phyloP scores from a whole-genome alignment of 2,797 vertebrate species.

The Crypturellus tataupa region DNA sequence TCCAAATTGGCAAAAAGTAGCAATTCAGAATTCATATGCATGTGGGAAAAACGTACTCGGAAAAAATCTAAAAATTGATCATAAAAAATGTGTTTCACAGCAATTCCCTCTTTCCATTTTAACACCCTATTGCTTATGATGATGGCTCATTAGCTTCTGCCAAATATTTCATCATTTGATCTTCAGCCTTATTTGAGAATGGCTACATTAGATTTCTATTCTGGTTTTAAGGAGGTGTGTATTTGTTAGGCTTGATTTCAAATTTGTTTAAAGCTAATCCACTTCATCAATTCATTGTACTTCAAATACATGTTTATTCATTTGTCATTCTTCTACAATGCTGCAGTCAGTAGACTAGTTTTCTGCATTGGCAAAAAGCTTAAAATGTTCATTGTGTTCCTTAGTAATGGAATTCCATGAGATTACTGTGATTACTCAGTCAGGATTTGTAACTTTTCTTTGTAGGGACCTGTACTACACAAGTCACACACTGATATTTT shows the following conservation, averaged over 20 bases:
- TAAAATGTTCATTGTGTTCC: conserved; percentile 57
- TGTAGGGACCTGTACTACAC: neutral
- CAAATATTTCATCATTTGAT: conserved; percentile 76
- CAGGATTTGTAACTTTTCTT: neutral
- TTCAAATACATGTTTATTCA: conserved; percentile 32
- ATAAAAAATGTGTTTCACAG: conserved; percentile 60
- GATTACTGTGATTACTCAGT: conserved; percentile 22
- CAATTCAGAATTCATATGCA: conserved; percentile 54
- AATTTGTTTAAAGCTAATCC: conserved; percentile 47
- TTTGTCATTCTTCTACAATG: conserved; percentile 14
- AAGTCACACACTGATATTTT: conserved; percentile 1
- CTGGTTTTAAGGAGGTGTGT: conserved; percentile 38
- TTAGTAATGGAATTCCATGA: conserved; percentile 29
- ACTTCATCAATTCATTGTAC: conserved; percentile 27
- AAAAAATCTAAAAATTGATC: conserved; percentile 77
- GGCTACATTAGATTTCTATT: conserved; percentile 51
- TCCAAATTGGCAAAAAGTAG: conserved; percentile 67
- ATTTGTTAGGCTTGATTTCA: conserved; percentile 61
- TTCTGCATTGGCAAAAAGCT: conserved; percentile 62
- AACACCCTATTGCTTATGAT: conserved; percentile 73
- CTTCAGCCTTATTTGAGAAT: conserved; percentile 73
- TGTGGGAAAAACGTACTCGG: conserved; percentile 57
- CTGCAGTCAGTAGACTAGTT: conserved; percentile 4
- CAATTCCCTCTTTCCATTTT: conserved; percentile 71
- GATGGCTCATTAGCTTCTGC: conserved; percentile 76